Evolutionary conservation across 2,888 invertebrate genomes (phyloP).

Genomic region (Drosophila niveifrons): DNA sequence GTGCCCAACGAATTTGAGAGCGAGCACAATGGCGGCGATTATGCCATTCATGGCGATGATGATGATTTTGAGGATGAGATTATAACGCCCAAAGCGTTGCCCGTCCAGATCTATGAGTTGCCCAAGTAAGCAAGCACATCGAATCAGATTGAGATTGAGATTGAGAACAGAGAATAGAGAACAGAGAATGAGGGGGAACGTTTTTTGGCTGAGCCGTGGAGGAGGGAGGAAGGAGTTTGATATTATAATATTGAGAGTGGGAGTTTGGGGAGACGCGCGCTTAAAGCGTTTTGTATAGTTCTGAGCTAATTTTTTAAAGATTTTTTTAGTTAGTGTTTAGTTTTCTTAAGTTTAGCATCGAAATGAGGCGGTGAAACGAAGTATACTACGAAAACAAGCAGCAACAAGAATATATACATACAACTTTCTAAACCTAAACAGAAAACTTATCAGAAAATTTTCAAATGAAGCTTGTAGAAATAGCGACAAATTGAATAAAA

Average conservation of each 20-base stretch:
- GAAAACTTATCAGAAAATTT: conserved; percentile 62
- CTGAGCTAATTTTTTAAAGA: conserved; percentile 69
- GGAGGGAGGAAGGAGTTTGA: conserved; percentile 37
- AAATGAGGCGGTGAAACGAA: conserved; percentile 73
- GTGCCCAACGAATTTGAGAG: conserved; percentile 84
- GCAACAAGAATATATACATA: conserved; percentile 40
- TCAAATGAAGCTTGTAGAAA: conserved; percentile 69
- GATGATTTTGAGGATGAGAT: conserved; percentile 85
- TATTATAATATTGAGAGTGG: conserved; percentile 13
- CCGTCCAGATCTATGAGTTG: conserved; percentile 84
- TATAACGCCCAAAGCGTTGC: conserved; percentile 85
- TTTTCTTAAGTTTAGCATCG: conserved; percentile 74
- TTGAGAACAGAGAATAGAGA: not conserved
- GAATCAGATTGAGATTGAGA: not conserved
- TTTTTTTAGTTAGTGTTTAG: conserved; percentile 73
- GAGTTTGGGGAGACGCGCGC: conserved; percentile 45
- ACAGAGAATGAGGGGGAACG: not conserved
- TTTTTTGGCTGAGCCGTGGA: conserved; percentile 43
- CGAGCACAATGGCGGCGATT: conserved; percentile 83
- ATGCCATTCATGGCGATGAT: conserved; percentile 83
- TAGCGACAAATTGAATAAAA: conserved; percentile 51
- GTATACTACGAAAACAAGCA: conserved; percentile 66
- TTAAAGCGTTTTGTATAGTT: conserved; percentile 78
- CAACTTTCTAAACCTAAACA: conserved; percentile 56
- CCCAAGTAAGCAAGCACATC: conserved; percentile 80